Conservation (phyloP, 2,113 vertebrate species). For the Athene noctua region DNA sequence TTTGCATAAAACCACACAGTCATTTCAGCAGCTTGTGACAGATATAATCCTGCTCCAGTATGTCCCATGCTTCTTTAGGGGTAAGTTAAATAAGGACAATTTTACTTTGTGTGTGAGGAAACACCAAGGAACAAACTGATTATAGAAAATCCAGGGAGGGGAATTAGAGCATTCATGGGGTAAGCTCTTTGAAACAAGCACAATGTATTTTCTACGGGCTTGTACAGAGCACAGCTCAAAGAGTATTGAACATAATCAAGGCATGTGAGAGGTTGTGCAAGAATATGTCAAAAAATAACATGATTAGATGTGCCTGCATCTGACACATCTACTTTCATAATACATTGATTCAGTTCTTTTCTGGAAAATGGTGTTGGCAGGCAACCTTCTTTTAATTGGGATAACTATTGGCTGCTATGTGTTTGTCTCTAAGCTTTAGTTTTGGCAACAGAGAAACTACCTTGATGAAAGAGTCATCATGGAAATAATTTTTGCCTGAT, state of each 20-base stretch:
- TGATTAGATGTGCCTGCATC: neutral
- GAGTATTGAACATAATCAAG: neutral
- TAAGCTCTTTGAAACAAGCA: constrained; percentile 53
- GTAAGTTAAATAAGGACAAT: constrained; percentile 10
- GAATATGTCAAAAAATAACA: neutral
- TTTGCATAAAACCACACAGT: constrained; percentile 27
- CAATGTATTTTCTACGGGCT: constrained; percentile 10
- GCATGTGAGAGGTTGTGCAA: constrained; percentile 55
- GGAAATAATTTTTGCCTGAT: neutral
- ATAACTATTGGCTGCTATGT: neutral
- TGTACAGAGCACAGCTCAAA: neutral
- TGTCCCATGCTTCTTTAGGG: neutral
- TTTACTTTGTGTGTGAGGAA: constrained; percentile 13
- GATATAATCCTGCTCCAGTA: constrained; percentile 25
- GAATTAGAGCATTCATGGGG: constrained; percentile 35
- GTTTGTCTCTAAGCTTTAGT: neutral
- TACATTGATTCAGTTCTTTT: neutral
- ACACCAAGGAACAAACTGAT: constrained; percentile 39
- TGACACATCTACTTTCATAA: neutral
- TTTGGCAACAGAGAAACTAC: neutral
- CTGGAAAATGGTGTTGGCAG: neutral
- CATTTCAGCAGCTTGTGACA: constrained; percentile 26
- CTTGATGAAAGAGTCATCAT: neutral
- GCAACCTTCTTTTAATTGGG: neutral
- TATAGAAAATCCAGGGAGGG: constrained; percentile 33